Conservation (phyloP, 2,113 vertebrate species). For the Trichomycterus rosablanca region DNA sequence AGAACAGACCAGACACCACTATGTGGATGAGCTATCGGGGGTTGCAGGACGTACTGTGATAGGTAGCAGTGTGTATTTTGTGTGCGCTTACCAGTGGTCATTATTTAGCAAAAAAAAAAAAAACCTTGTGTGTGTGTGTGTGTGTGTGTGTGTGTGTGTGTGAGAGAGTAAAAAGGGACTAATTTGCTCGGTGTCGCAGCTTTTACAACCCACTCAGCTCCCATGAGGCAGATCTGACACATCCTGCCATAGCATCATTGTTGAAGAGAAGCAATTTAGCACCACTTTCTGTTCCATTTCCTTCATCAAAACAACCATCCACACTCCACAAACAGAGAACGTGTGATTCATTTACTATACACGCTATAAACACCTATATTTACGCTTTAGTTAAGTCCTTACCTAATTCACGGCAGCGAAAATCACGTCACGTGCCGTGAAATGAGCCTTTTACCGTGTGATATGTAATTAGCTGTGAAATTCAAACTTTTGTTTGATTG, state of each 20-base stretch:
- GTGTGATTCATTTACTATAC: too few relatives aligned
- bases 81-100: not conserved
- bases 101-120: not conserved
- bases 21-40: too few relatives aligned
- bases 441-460: too few relatives aligned
- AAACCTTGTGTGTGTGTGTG: not conserved
- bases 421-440: too few relatives aligned
- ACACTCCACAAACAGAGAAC: not conserved
- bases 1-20: too few relatives aligned
- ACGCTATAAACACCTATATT: too few relatives aligned
- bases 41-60: too few relatives aligned
- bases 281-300: conserved; percentile 1
- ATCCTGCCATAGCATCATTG: conserved; percentile 1
- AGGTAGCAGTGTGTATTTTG: not conserved
- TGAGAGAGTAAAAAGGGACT: not conserved
- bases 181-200: not conserved
- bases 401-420: too few relatives aligned
- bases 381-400: too few relatives aligned
- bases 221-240: not conserved
- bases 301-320: conserved; percentile 11
- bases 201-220: conserved; percentile 10
- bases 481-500: too few relatives aligned
- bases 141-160: not conserved
- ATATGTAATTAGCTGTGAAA: too few relatives aligned
- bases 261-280: not conserved